phyloP scores from a whole-genome alignment of 1,140 invertebrate species.

The Lepidotrigona ventralis region DNA sequence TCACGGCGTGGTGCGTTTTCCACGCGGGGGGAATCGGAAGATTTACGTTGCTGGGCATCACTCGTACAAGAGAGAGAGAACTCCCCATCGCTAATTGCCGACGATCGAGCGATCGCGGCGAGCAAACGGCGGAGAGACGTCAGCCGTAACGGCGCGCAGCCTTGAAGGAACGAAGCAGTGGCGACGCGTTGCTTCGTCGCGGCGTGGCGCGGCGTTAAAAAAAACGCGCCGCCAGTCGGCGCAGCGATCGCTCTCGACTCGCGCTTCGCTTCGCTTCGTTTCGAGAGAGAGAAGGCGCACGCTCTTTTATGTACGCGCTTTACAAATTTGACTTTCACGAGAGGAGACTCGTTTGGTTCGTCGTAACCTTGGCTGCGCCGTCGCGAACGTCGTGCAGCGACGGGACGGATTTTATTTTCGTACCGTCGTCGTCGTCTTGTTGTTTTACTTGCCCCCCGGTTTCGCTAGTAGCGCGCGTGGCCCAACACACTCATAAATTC shows the following conservation, averaged over 20 bases:
- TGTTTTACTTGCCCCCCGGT: slow-evolving; percentile 46
- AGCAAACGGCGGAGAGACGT: slow-evolving; percentile 36
- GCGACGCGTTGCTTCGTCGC: slow-evolving; percentile 33
- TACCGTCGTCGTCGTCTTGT: slow-evolving; percentile 55
- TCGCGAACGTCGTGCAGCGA: slow-evolving; percentile 31
- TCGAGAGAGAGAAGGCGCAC: background rate
- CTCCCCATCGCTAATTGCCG: slow-evolving; percentile 39
- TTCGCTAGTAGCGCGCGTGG: slow-evolving; percentile 34
- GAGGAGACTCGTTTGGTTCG: slow-evolving; percentile 56
- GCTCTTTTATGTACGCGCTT: slow-evolving; percentile 29
- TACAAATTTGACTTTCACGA: slow-evolving; percentile 74
- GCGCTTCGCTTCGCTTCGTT: background rate
- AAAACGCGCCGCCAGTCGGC: slow-evolving; percentile 19
- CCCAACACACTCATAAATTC: slow-evolving; percentile 48
- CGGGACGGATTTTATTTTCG: slow-evolving; percentile 70
- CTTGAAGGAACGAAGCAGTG: slow-evolving; percentile 35
- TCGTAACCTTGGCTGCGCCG: slow-evolving; percentile 67
- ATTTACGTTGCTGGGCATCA: background rate
- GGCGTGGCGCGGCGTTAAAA: slow-evolving; percentile 36
- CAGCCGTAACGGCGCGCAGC: slow-evolving; percentile 48
- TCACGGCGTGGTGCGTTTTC: background rate
- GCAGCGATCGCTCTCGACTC: background rate
- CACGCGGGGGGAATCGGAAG: background rate
- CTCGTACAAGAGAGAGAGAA: background rate
- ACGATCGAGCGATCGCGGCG: slow-evolving; percentile 25